A percentile compares a stretch with the other conserved stretches of the same genome.
Evolutionary conservation across 2,888 invertebrate species (phyloP).

Genomic region (Tipula vernalis): DNA sequence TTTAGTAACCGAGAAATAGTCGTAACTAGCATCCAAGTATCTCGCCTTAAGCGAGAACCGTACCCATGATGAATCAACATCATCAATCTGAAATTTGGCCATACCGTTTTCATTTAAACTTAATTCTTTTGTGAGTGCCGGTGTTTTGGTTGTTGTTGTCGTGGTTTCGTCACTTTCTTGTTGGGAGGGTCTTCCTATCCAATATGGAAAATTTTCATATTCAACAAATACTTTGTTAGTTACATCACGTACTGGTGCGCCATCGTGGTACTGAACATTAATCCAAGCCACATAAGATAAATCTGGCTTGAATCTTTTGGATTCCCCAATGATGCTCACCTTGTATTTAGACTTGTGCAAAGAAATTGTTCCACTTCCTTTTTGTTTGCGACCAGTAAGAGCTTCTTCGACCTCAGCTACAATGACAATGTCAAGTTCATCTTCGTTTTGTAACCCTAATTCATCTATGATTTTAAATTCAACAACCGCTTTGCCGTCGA

Average conservation of each 20-base stretch:
- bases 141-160: neutral
- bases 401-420: constrained; percentile 85
- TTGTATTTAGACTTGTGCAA: constrained; percentile 67
- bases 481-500: constrained; percentile 52
- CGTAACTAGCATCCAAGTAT: constrained; percentile 54
- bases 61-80: neutral
- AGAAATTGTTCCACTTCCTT: constrained; percentile 56
- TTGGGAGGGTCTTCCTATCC: neutral
- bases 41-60: constrained; percentile 44
- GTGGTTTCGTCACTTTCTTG: neutral
- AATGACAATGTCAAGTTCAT: constrained; percentile 66
- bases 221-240: constrained; percentile 37
- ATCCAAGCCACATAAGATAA: constrained; percentile 50
- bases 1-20: neutral
- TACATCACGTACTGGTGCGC: constrained; percentile 46
- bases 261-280: constrained; percentile 58
- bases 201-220: neutral
- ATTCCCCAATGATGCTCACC: constrained; percentile 63
- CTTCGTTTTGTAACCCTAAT: constrained; percentile 68
- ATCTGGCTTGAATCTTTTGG: constrained; percentile 80
- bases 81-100: constrained; percentile 38
- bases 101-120: constrained; percentile 50
- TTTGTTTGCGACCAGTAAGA: constrained; percentile 68
- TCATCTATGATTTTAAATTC: constrained; percentile 66
- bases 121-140: constrained; percentile 31